Conservation (phyloP, 1,140 invertebrate species). For the Drosophila quadrilineata region DNA sequence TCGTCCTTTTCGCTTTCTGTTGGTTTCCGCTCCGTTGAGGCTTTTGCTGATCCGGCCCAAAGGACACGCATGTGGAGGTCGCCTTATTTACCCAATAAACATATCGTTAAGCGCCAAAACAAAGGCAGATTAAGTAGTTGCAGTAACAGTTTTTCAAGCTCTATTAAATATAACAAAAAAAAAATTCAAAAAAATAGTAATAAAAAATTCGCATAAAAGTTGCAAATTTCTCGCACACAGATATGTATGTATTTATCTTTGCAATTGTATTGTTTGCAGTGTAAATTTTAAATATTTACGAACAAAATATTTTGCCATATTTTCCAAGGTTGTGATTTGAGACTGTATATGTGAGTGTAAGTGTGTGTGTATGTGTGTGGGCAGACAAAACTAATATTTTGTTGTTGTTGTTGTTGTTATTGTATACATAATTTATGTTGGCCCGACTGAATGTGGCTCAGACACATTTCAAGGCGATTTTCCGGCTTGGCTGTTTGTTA, state of each 20-base stretch:
- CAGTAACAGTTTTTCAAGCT: too few species aligned
- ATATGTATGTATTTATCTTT: neutral
- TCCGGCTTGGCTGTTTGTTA: constrained; percentile 49
- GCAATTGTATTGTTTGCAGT: constrained; percentile 8
- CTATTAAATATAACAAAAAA: neutral
- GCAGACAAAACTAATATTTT: constrained; percentile 43
- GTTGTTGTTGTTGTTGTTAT: too few species aligned
- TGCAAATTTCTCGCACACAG: too few species aligned
- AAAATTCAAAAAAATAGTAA: neutral
- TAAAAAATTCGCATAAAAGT: constrained; percentile 1
- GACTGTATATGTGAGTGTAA: constrained; percentile 1
- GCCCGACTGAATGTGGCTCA: constrained; percentile 51
- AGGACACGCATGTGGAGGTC: constrained; percentile 15
- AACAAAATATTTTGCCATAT: constrained; percentile 23
- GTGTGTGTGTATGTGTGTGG: constrained; percentile 32
- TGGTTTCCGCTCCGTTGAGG: constrained; percentile 21
- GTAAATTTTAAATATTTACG: constrained; percentile 28
- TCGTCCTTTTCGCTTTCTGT: too few species aligned
- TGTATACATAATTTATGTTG: constrained; percentile 63
- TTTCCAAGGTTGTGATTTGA: too few species aligned
- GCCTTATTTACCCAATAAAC: constrained; percentile 27
- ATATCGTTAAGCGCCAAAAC: constrained; percentile 7
- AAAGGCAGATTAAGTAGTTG: neutral
- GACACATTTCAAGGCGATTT: constrained; percentile 72
- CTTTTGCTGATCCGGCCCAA: constrained; percentile 19